These are phyloP conservation scores for Thysanoteuthis rhombus DNA, from an alignment of 2,888 invertebrate species.

Conservation along the genomic window DNA sequence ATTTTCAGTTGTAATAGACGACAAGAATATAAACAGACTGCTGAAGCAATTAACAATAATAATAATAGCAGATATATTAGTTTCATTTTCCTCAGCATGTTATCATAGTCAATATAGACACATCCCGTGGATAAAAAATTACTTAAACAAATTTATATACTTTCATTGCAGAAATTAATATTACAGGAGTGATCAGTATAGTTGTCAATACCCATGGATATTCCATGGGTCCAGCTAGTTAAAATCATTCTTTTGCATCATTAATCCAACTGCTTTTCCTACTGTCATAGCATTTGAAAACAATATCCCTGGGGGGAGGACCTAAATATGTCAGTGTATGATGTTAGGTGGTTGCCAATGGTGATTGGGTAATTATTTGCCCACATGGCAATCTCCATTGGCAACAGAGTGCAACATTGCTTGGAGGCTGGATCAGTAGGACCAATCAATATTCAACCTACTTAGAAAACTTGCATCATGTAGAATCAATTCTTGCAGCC, in stretches of 20 bases:
- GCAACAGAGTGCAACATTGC: not conserved
- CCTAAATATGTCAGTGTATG: not conserved
- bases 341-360: not conserved
- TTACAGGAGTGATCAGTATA: no score
- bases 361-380: not conserved
- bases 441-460: not conserved
- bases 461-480: not conserved
- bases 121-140: no score
- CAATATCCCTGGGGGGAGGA: not conserved
- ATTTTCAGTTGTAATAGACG: no score
- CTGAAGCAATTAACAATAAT: no score
- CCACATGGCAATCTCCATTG: not conserved
- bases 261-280: not conserved
- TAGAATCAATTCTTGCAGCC: not conserved
- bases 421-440: not conserved
- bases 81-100: no score
- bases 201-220: no score
- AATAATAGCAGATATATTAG: no score
- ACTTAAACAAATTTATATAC: no score
- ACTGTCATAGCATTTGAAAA: not conserved
- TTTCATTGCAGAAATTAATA: no score
- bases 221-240: no score
- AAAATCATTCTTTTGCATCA: not conserved
- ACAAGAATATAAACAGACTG: no score
- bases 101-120: no score